A percentile compares a stretch with the other conserved stretches of the same genome.
phyloP scores from a whole-genome alignment of 2,113 vertebrate species.

The Saguinus imperator region DNA sequence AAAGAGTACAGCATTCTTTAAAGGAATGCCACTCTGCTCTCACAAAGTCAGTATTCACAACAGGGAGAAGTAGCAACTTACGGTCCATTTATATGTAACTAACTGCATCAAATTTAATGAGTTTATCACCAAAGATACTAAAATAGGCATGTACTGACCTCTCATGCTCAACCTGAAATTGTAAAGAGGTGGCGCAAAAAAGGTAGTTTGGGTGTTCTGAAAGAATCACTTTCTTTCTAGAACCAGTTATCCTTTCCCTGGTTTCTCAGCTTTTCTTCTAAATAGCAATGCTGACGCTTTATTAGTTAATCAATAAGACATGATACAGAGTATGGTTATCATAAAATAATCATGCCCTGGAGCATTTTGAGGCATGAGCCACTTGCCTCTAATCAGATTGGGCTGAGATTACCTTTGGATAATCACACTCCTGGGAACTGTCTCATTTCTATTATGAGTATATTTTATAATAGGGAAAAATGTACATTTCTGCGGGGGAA shows the following conservation, averaged over 20 bases:
- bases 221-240: constrained; percentile 60
- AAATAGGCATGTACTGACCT: constrained; percentile 1
- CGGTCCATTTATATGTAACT: neutral
- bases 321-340: constrained; percentile 82
- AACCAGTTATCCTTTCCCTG: constrained; percentile 47
- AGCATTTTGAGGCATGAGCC: constrained; percentile 80
- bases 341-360: constrained; percentile 82
- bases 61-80: constrained; percentile 1
- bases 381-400: constrained; percentile 82
- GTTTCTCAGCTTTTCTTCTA: constrained; percentile 71
- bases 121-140: constrained; percentile 45
- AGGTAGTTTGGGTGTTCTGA: constrained; percentile 46
- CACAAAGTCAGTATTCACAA: neutral
- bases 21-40: constrained; percentile 11
- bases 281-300: constrained; percentile 79
- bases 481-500: constrained; percentile 75
- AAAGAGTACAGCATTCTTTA: constrained; percentile 28
- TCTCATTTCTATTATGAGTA: constrained; percentile 82
- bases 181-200: neutral
- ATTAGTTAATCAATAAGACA: constrained; percentile 85
- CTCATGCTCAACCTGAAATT: neutral
- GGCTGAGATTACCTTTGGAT: constrained; percentile 83
- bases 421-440: constrained; percentile 79
- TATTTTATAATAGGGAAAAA: constrained; percentile 78
- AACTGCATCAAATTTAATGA: constrained; percentile 32